These are phyloP conservation scores for Molanna angustata DNA, from an alignment of 2,888 invertebrate genomes.

Conservation along the genomic window DNA sequence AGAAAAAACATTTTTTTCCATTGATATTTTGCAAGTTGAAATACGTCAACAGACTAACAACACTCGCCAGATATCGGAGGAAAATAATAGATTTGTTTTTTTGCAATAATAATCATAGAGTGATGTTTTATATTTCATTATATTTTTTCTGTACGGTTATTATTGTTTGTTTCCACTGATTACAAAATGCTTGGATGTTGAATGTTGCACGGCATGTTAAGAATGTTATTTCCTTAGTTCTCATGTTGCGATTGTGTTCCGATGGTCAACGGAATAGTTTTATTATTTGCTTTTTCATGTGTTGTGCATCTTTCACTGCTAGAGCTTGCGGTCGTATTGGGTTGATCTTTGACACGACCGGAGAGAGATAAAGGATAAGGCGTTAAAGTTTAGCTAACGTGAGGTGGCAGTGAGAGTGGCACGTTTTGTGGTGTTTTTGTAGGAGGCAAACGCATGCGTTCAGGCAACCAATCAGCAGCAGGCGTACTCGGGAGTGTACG, in stretches of 20 bases:
- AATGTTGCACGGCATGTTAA: constrained; percentile 21
- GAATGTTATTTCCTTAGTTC: background rate
- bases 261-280: background rate
- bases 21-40: no score
- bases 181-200: constrained; percentile 1
- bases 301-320: constrained; percentile 11
- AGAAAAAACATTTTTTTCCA: no score
- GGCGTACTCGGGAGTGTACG: constrained; percentile 31
- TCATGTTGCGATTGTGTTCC: background rate
- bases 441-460: constrained; percentile 32
- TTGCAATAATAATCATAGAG: no score
- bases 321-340: constrained; percentile 2
- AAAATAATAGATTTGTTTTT: no score
- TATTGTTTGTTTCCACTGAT: no score
- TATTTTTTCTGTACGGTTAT: no score
- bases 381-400: constrained; percentile 6
- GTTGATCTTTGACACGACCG: no score
- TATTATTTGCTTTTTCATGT: constrained; percentile 4
- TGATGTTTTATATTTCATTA: constrained; percentile 13
- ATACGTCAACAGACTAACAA: no score
- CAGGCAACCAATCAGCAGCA: constrained; percentile 32
- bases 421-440: constrained; percentile 31
- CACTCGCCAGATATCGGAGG: no score
- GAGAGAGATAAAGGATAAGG: no score
- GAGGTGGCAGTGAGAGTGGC: constrained; percentile 30